phyloP scores from a whole-genome alignment of 2,888 invertebrate species.

The Seira musarum region DNA sequence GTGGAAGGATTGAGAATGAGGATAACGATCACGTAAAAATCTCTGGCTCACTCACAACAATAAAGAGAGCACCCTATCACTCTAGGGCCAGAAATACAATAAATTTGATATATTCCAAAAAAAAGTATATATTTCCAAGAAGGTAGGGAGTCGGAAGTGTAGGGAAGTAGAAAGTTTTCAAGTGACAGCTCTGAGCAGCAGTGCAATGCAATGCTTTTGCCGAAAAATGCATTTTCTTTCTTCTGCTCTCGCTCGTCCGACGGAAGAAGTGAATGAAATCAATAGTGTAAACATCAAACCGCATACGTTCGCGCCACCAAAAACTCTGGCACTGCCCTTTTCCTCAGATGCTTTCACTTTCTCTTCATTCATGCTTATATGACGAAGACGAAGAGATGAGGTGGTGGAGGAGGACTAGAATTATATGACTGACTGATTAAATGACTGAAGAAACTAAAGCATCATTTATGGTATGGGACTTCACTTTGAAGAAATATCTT shows the following conservation, averaged over 20 bases:
- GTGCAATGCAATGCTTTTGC: background rate
- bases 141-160: slow-evolving; percentile 4
- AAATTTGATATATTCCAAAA: slow-evolving; percentile 2
- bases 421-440: no score
- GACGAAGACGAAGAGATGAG: background rate
- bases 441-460: no score
- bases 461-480: no score
- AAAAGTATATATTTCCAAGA: background rate
- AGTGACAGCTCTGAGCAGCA: slow-evolving; percentile 31
- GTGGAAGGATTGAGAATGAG: no score
- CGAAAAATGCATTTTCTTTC: background rate
- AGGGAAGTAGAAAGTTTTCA: slow-evolving; percentile 19
- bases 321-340: slow-evolving; percentile 42
- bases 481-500: no score
- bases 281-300: slow-evolving; percentile 46
- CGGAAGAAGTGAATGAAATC: slow-evolving; percentile 39
- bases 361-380: background rate
- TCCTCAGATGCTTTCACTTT: slow-evolving; percentile 37
- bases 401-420: background rate
- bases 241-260: slow-evolving; percentile 16
- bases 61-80: slow-evolving; percentile 2
- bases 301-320: slow-evolving; percentile 52
- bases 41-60: background rate
- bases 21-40: background rate
- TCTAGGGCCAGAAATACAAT: background rate